Percentiles rank a stretch among this genome's conserved stretches.
Evolutionary conservation across 2,888 invertebrate genomes (phyloP).

Genomic region (Dasypolia templi): DNA sequence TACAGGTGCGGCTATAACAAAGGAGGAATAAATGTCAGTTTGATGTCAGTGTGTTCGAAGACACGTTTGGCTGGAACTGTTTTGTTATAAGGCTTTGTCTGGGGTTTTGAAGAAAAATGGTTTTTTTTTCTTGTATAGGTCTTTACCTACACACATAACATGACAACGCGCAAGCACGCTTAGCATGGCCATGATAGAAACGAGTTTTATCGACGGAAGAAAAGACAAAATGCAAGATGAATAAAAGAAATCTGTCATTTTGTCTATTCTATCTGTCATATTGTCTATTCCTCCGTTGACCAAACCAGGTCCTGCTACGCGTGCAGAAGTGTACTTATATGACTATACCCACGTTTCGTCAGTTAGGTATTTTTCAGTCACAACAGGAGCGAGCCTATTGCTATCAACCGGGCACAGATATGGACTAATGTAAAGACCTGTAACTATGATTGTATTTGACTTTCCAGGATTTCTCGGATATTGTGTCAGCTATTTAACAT

Average conservation of each 20-base stretch:
- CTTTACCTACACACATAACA: not conserved
- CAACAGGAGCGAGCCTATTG: not conserved
- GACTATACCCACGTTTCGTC: not conserved
- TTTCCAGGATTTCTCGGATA: too few relatives aligned
- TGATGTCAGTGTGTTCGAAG: conserved; percentile 41
- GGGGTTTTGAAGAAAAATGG: conserved; percentile 5
- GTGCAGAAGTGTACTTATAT: not conserved
- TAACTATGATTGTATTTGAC: too few relatives aligned
- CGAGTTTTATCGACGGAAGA: too few relatives aligned
- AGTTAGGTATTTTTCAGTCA: not conserved
- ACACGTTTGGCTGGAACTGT: conserved; percentile 31
- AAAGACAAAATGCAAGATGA: too few relatives aligned
- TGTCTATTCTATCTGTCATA: too few relatives aligned
- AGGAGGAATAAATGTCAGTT: conserved; percentile 61
- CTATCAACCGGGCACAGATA: not conserved
- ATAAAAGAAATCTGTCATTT: too few relatives aligned
- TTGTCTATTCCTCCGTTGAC: too few relatives aligned
- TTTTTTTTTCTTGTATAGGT: not conserved
- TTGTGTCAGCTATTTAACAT: too few relatives aligned
- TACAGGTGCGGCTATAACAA: conserved; percentile 69
- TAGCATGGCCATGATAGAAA: too few relatives aligned
- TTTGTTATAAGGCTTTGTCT: conserved; percentile 27
- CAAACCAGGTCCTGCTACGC: too few relatives aligned
- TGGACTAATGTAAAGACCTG: not conserved
- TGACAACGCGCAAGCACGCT: too few relatives aligned